These are phyloP conservation scores for Agriopis marginaria DNA, from an alignment of 2,888 invertebrate species.

Conservation along the genomic window DNA sequence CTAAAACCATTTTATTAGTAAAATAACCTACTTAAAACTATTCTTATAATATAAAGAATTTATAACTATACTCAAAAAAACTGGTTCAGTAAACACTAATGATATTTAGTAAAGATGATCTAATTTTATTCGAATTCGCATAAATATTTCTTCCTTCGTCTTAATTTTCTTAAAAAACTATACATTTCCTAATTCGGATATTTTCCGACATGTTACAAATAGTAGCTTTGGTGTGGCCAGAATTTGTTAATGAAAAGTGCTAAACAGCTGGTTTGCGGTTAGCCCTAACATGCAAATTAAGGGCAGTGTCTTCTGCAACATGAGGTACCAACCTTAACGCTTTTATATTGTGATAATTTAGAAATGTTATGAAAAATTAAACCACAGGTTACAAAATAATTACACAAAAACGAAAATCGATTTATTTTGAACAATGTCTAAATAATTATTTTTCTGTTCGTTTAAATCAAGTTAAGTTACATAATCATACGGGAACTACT, in stretches of 20 bases:
- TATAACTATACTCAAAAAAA: too few species aligned
- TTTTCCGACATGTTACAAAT: not conserved
- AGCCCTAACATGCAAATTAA: conserved; percentile 13
- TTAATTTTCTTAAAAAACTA: not conserved
- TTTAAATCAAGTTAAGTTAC: too few species aligned
- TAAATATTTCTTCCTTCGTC: too few species aligned
- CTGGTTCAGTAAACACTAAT: too few species aligned
- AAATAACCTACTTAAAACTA: too few species aligned
- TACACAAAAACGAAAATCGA: not conserved
- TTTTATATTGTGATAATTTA: not conserved
- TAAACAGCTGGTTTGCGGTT: conserved; percentile 35
- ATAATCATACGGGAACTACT: too few species aligned
- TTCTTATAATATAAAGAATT: too few species aligned
- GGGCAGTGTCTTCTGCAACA: conserved; percentile 16
- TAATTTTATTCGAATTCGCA: too few species aligned
- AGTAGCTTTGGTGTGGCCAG: conserved; percentile 16
- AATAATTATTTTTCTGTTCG: too few species aligned
- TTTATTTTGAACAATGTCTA: too few species aligned
- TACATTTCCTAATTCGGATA: not conserved
- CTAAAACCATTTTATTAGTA: too few species aligned
- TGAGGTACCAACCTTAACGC: not conserved
- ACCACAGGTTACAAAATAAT: not conserved
- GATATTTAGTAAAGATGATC: too few species aligned
- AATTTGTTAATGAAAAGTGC: conserved; percentile 29
- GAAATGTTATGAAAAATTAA: not conserved